Evolutionary conservation across 2,113 vertebrate species (phyloP).

Genomic region (Odobenus rosmarus): DNA sequence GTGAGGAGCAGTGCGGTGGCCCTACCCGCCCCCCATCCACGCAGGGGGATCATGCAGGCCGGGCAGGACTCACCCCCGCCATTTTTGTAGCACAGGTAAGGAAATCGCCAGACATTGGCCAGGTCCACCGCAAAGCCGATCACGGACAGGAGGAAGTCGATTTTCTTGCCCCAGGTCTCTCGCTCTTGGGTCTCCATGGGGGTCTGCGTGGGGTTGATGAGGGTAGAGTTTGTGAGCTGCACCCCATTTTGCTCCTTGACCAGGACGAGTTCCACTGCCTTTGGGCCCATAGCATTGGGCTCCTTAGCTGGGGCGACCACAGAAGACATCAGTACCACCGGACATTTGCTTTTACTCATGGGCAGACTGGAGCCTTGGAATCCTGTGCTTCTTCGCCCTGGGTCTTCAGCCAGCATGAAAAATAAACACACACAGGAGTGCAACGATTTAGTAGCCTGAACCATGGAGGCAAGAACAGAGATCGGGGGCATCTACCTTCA

Average conservation of each 20-base stretch:
- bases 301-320: slow-evolving; percentile 85
- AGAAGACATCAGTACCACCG: slow-evolving; percentile 87
- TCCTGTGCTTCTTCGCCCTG: not conserved
- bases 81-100: slow-evolving; percentile 95
- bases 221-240: slow-evolving; percentile 90
- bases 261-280: slow-evolving; percentile 92
- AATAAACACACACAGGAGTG: not conserved
- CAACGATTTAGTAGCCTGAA: not conserved
- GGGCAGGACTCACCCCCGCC: slow-evolving; percentile 90
- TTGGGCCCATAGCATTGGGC: slow-evolving; percentile 87
- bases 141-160: slow-evolving; percentile 93
- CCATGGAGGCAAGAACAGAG: not conserved
- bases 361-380: not conserved
- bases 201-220: slow-evolving; percentile 84
- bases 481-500: rapidly evolving
- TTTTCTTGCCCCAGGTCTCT: slow-evolving; percentile 94
- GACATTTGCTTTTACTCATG: slow-evolving; percentile 83
- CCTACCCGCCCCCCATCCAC: too few relatives aligned
- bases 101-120: slow-evolving; percentile 94
- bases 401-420: not conserved
- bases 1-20: too few relatives aligned
- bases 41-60: rapidly evolving
- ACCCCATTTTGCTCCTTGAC: slow-evolving; percentile 94
- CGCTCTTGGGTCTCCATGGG: slow-evolving; percentile 83
- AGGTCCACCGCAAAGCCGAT: slow-evolving; percentile 94